These are phyloP conservation scores for Acrocephalus arundinaceus DNA, from an alignment of 2,113 vertebrate genomes.

Conservation along the genomic window DNA sequence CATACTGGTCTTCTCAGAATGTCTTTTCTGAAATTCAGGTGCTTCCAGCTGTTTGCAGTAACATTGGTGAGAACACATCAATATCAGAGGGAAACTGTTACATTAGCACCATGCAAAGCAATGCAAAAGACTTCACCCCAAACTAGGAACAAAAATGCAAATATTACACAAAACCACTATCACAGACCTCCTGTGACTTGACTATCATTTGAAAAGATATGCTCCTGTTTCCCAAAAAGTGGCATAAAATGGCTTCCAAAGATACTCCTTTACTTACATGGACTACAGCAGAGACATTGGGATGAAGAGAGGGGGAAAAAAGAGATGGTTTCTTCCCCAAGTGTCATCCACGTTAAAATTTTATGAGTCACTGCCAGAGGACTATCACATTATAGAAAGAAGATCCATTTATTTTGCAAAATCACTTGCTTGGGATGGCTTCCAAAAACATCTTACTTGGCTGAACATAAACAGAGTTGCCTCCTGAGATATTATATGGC, in stretches of 20 bases:
- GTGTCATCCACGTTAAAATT: background rate
- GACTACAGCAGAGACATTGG: background rate
- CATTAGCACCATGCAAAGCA: background rate
- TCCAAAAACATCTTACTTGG: background rate
- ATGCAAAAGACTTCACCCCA: background rate
- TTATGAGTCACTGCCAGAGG: background rate
- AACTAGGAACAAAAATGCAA: background rate
- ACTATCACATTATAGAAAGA: background rate
- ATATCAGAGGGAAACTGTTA: background rate
- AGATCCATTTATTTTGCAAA: slow-evolving; percentile 21
- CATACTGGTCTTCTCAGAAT: background rate
- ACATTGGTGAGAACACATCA: background rate
- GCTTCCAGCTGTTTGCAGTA: background rate
- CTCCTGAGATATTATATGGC: background rate
- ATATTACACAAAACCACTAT: background rate
- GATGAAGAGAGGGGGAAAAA: background rate
- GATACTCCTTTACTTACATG: background rate
- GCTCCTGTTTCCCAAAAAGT: background rate
- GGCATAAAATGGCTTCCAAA: background rate
- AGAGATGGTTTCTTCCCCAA: background rate
- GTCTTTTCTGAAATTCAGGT: background rate
- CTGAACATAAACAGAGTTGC: background rate
- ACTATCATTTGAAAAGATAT: background rate
- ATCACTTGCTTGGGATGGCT: background rate
- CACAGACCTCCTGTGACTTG: background rate